Conservation (phyloP, 2,797 vertebrate genomes). For the Pangasius sanitwongsei region DNA sequence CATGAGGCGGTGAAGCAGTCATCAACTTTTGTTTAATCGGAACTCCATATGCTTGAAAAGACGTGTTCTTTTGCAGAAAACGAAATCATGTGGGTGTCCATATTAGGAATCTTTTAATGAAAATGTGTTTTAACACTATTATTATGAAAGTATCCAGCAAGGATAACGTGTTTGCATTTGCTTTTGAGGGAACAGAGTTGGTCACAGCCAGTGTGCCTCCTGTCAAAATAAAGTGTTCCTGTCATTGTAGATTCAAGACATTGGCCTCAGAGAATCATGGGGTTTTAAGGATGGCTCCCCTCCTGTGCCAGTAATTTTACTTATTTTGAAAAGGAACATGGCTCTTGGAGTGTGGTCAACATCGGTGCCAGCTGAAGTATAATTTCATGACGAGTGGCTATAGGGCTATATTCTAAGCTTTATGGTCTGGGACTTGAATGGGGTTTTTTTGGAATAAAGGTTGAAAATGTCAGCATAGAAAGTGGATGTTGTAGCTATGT, state of each 20-base stretch:
- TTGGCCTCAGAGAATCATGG: constrained; percentile 39
- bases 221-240: constrained; percentile 54
- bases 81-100: neutral
- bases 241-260: constrained; percentile 45
- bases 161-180: neutral
- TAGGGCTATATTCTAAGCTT: constrained; percentile 45
- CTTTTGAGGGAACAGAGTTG: constrained; percentile 7
- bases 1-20: neutral
- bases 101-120: neutral
- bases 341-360: constrained; percentile 43
- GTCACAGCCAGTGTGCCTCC: constrained; percentile 36
- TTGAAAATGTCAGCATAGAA: constrained; percentile 3
- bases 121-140: neutral
- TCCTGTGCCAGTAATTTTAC: constrained; percentile 47
- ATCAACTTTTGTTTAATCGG: neutral
- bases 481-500: neutral
- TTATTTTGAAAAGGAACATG: constrained; percentile 52
- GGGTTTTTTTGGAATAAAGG: neutral
- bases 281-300: constrained; percentile 50
- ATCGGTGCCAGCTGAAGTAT: constrained; percentile 52
- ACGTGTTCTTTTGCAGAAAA: neutral
- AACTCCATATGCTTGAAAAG: neutral
- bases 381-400: constrained; percentile 52
- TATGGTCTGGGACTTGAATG: constrained; percentile 30
- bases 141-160: neutral